A percentile compares a stretch with the other conserved stretches of the same genome.
phyloP scores from a whole-genome alignment of 2,113 vertebrate genomes.

The Podiceps cristatus region DNA sequence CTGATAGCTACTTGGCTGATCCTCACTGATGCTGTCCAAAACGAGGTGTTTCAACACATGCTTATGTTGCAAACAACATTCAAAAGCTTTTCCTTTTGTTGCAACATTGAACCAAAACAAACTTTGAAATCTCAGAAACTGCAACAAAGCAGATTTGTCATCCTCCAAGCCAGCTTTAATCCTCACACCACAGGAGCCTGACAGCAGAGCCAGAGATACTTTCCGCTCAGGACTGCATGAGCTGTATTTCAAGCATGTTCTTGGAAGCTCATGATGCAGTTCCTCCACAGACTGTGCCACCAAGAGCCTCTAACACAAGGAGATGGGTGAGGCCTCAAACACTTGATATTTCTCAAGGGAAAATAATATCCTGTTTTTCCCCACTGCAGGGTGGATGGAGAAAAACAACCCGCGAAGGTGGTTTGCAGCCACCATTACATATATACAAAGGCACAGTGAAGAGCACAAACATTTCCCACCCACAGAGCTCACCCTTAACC shows the following conservation, averaged over 20 bases:
- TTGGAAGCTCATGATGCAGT: not conserved
- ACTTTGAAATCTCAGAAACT: constrained; percentile 36
- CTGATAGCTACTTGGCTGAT: not conserved
- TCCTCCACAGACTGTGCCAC: not conserved
- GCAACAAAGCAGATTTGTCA: constrained; percentile 7
- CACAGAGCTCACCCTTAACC: not conserved
- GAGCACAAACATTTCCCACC: not conserved
- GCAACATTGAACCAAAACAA: constrained; percentile 39
- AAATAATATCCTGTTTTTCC: not conserved
- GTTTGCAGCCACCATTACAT: not conserved
- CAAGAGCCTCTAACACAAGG: not conserved
- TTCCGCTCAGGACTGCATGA: not conserved
- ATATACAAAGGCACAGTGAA: not conserved
- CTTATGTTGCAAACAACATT: constrained; percentile 18
- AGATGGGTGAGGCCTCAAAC: not conserved
- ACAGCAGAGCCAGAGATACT: not conserved
- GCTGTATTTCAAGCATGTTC: not conserved
- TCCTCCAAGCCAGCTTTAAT: not conserved
- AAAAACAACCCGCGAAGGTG: not conserved
- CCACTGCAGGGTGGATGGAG: not conserved
- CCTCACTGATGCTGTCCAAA: not conserved
- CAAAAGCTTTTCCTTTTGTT: constrained; percentile 48
- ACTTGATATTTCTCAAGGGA: not conserved
- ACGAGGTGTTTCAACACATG: constrained; percentile 26
- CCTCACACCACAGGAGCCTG: not conserved